Evolutionary conservation across 1,140 invertebrate species (phyloP).

Genomic region (Drosophila subpulchrella): DNA sequence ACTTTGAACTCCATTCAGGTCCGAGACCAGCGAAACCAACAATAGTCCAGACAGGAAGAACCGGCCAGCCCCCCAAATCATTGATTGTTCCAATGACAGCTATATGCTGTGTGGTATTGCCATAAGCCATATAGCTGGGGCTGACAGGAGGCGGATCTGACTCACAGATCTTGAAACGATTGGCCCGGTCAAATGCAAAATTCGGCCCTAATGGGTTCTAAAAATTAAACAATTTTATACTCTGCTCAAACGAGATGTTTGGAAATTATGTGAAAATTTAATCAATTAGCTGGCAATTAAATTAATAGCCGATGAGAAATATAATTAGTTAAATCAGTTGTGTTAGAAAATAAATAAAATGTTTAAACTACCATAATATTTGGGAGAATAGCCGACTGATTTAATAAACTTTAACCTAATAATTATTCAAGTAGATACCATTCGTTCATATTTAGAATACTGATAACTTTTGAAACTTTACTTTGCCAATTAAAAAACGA

Average conservation of each 20-base stretch:
- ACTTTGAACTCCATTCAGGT: constrained; percentile 19
- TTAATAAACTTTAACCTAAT: too few species aligned
- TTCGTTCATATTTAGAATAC: not conserved
- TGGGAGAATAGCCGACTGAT: too few species aligned
- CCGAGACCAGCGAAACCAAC: constrained; percentile 2
- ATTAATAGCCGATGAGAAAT: not conserved
- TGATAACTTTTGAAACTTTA: not conserved
- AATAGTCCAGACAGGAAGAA: constrained; percentile 38
- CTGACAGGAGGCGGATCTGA: constrained; percentile 43
- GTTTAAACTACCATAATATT: not conserved
- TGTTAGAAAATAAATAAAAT: not conserved
- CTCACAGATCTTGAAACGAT: not conserved
- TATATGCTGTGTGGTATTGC: constrained; percentile 1
- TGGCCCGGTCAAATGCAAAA: not conserved
- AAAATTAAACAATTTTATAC: not conserved
- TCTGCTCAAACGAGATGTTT: not conserved
- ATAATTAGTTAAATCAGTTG: not conserved
- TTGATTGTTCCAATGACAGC: constrained; percentile 37
- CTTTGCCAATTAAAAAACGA: constrained; percentile 14
- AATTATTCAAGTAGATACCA: too few species aligned
- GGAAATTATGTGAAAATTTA: not conserved
- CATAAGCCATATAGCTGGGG: constrained; percentile 9
- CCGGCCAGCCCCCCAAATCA: constrained; percentile 15
- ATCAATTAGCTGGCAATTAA: not conserved
- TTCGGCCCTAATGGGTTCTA: not conserved